Evolutionary conservation across 2,888 invertebrate genomes (phyloP), one percentile per base, ranked within the genome.

Genomic region (Himalopsyche kuldschensis): DNA sequence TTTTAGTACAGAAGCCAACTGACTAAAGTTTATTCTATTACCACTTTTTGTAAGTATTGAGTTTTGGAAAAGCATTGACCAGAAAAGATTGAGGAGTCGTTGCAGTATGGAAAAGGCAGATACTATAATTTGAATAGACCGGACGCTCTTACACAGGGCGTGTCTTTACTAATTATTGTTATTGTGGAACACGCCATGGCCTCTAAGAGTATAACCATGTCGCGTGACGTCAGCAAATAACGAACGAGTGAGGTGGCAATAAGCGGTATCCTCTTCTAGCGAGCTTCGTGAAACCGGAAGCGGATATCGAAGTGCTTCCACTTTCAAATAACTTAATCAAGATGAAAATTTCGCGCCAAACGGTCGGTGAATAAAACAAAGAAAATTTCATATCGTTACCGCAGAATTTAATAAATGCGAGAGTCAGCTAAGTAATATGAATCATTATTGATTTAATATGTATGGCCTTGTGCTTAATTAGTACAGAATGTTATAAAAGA

Each of bases 271-370:
- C 79, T 79, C 75, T 75, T 69, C 80, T 63, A 77, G 55, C 76
- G 47, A 47, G 82, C 63, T 41, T 48, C 75, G 63, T 76, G 69
- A 41, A 55, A 77, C 81, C 83, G 85, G 85, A 85, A 75, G 75
- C 85, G 85, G 85, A 85, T 85, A 85, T 85, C 82, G 85, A 75
- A 76, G 82, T 77, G 81, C 78, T 80, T 85, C 82, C 85, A 83
- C 79, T 76, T 81, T 47, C 79, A 78, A 85, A 85, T 83, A 81
- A 78, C 83, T 84, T 78, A 82, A 84, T 84, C 82, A 82, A 81
- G 48, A 69, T 75, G 79, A 79, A 79, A 84, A 79, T 78, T 63
- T 80, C 48, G 27, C 79, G 55, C 63, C 76, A 46, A 69, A 69
- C 30, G 20, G 27, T 30, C 69, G 69, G 30, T 6, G 69, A 69